phyloP scores from a whole-genome alignment of 2,888 invertebrate species.

The Cheilosia impressa region DNA sequence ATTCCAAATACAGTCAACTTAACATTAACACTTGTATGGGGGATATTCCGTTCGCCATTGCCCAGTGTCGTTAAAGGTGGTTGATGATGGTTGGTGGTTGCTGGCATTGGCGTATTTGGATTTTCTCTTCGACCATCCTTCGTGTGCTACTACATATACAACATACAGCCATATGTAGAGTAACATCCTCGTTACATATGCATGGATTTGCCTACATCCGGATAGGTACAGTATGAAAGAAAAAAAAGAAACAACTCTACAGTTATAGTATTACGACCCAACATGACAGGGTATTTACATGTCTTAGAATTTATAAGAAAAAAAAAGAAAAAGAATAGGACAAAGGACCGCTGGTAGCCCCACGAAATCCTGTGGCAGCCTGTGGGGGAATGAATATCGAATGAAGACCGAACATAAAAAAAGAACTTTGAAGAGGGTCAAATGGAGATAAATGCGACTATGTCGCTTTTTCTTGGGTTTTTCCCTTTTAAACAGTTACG shows the following conservation, averaged over 20 bases:
- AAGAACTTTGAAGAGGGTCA: constrained; percentile 84
- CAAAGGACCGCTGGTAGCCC: constrained; percentile 72
- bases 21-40: constrained; percentile 71
- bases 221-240: neutral
- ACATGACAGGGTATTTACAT: constrained; percentile 77
- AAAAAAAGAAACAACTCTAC: constrained; percentile 37
- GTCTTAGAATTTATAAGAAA: constrained; percentile 63
- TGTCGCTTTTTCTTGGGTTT: constrained; percentile 75
- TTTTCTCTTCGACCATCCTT: constrained; percentile 44
- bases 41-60: constrained; percentile 67
- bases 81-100: constrained; percentile 53
- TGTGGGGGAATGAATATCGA: constrained; percentile 75
- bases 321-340: constrained; percentile 53
- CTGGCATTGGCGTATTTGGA: constrained; percentile 23
- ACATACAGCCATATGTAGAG: constrained; percentile 18
- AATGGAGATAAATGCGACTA: constrained; percentile 83
- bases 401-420: constrained; percentile 78
- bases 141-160: constrained; percentile 9
- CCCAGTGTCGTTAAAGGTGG: constrained; percentile 70
- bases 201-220: constrained; percentile 70
- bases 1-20: constrained; percentile 75
- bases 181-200: constrained; percentile 68
- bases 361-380: constrained; percentile 68
- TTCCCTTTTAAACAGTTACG: constrained; percentile 61
- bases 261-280: constrained; percentile 68